phyloP scores from a whole-genome alignment of 2,888 invertebrate species.

The Sphaerophoria rueppellii region DNA sequence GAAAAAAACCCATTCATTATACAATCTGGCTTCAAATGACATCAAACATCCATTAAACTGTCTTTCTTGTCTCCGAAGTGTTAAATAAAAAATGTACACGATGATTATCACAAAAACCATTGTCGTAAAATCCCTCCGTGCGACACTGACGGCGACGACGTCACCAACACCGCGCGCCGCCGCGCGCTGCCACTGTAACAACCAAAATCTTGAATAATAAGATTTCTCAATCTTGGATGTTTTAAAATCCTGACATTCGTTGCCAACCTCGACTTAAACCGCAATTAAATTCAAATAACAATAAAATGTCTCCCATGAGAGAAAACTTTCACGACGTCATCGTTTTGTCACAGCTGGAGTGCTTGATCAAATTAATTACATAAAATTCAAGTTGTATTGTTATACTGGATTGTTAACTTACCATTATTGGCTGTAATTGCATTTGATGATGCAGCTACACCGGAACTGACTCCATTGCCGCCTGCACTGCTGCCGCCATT shows the following conservation, averaged over 20 bases:
- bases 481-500: constrained; percentile 56
- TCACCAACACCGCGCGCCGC: background rate
- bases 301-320: background rate
- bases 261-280: background rate
- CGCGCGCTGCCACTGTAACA: too few species aligned
- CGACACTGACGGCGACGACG: background rate
- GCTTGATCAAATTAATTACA: constrained; percentile 42
- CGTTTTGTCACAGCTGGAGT: background rate
- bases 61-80: constrained; percentile 27
- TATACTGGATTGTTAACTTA: constrained; percentile 74
- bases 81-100: constrained; percentile 40
- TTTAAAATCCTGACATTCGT: background rate
- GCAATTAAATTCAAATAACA: constrained; percentile 11
- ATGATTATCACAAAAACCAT: constrained; percentile 15
- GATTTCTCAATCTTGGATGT: background rate
- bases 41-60: constrained; percentile 61
- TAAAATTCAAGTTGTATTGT: background rate
- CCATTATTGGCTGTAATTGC: constrained; percentile 77
- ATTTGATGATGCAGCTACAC: constrained; percentile 64
- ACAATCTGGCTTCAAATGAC: constrained; percentile 15
- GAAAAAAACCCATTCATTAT: constrained; percentile 36
- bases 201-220: background rate
- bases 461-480: constrained; percentile 50
- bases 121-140: background rate
- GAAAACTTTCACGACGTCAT: background rate